A percentile compares a stretch with the other conserved stretches of the same genome.
Conservation (phyloP, 1,140 invertebrate species). For the Bombus fervidus region DNA sequence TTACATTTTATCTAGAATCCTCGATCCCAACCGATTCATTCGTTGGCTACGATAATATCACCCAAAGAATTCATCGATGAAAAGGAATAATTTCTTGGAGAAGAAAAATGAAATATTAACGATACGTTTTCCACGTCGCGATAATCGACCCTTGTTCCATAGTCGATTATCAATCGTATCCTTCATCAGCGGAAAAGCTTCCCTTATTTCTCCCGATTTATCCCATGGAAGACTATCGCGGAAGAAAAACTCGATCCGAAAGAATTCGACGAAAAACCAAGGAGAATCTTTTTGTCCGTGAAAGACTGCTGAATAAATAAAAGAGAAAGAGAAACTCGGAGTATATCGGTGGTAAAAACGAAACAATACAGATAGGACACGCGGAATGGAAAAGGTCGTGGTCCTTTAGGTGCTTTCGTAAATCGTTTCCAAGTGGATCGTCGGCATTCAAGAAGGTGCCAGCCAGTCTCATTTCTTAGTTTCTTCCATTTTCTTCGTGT, state of each 20-base stretch:
- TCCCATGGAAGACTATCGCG: not conserved
- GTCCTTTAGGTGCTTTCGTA: constrained; percentile 26
- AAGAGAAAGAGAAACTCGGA: not conserved
- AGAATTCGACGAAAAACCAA: not conserved
- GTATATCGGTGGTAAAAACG: not conserved
- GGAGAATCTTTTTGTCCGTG: not conserved
- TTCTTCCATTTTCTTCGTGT: constrained; percentile 8
- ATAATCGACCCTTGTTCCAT: not conserved
- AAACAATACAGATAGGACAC: constrained; percentile 10
- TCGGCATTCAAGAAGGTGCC: constrained; percentile 45
- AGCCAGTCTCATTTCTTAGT: constrained; percentile 21
- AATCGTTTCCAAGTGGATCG: constrained; percentile 50
- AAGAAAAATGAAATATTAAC: too few relatives aligned
- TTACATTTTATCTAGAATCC: too few relatives aligned
- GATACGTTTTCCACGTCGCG: too few relatives aligned
- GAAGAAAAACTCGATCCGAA: not conserved
- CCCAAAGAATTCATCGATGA: too few relatives aligned
- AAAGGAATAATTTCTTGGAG: too few relatives aligned
- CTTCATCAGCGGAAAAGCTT: not conserved
- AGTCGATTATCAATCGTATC: not conserved
- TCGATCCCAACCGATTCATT: too few relatives aligned
- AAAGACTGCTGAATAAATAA: not conserved
- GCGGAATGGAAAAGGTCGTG: constrained; percentile 30
- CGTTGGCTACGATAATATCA: too few relatives aligned
- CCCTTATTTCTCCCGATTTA: not conserved